Conservation (phyloP, 2,888 invertebrate species). For the Abrostola tripartita region DNA sequence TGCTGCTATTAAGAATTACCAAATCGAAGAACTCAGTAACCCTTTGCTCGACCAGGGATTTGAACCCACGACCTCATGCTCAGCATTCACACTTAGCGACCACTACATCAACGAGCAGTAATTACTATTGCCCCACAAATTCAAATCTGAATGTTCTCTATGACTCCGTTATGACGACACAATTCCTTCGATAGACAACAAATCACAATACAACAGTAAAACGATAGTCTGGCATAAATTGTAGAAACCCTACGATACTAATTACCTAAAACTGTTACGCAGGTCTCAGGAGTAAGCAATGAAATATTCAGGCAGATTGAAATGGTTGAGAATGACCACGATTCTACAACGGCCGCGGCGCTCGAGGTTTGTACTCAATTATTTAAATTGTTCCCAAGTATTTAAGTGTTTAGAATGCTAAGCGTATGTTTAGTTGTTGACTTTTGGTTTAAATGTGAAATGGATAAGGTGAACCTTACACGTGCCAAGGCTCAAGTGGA, state of each 20-base stretch:
- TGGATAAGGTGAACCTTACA: background rate
- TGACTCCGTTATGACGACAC: too few species aligned
- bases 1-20: too few species aligned
- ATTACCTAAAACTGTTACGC: conserved; percentile 44
- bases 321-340: conserved; percentile 98
- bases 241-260: background rate
- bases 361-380: conserved; percentile 90
- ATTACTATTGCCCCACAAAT: too few species aligned
- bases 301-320: conserved; percentile 99
- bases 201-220: too few species aligned
- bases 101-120: too few species aligned
- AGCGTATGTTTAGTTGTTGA: conserved; percentile 9
- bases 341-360: conserved; percentile 96
- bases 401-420: conserved; percentile 22
- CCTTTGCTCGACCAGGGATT: too few species aligned
- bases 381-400: conserved; percentile 27
- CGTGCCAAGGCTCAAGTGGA: background rate
- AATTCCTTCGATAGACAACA: too few species aligned
- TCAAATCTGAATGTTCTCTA: too few species aligned
- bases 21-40: too few species aligned
- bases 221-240: too few species aligned
- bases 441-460: conserved; percentile 15
- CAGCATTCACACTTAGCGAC: too few species aligned
- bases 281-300: conserved; percentile 98
- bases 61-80: too few species aligned